Evolutionary conservation across 2,888 invertebrate genomes (phyloP).

Genomic region (Cybosia mesomella): DNA sequence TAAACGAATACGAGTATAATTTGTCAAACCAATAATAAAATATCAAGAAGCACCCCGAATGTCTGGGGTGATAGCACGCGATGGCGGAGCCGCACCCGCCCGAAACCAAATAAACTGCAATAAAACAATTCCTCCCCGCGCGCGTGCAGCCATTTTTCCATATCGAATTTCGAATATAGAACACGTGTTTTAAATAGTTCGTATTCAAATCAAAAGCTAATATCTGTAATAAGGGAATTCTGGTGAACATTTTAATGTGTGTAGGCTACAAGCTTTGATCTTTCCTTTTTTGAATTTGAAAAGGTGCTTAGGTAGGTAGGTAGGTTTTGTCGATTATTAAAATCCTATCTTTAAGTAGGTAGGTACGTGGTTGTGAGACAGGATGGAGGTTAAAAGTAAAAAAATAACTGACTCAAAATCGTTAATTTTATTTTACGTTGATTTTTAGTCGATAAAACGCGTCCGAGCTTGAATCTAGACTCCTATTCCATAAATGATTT

Average conservation of each 20-base stretch:
- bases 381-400: too few species aligned
- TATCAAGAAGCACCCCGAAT: slow-evolving; percentile 11
- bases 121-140: slow-evolving; percentile 54
- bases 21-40: background rate
- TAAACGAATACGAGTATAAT: slow-evolving; percentile 3
- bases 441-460: too few species aligned
- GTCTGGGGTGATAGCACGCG: slow-evolving; percentile 36
- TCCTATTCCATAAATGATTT: too few species aligned
- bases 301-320: too few species aligned
- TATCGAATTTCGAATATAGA: slow-evolving; percentile 25
- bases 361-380: too few species aligned
- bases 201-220: slow-evolving; percentile 8
- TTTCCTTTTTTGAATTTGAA: too few species aligned
- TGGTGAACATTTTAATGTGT: background rate
- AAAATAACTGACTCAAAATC: too few species aligned
- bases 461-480: too few species aligned
- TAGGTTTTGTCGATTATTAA: too few species aligned
- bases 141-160: slow-evolving; percentile 20
- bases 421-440: too few species aligned
- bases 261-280: too few species aligned
- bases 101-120: slow-evolving; percentile 69
- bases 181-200: slow-evolving; percentile 26
- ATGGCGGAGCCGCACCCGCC: slow-evolving; percentile 41
- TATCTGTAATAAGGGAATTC: background rate
- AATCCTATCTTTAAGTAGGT: too few species aligned